These are phyloP conservation scores for Dermatemys mawii DNA, from an alignment of 2,113 vertebrate species.

Conservation along the genomic window DNA sequence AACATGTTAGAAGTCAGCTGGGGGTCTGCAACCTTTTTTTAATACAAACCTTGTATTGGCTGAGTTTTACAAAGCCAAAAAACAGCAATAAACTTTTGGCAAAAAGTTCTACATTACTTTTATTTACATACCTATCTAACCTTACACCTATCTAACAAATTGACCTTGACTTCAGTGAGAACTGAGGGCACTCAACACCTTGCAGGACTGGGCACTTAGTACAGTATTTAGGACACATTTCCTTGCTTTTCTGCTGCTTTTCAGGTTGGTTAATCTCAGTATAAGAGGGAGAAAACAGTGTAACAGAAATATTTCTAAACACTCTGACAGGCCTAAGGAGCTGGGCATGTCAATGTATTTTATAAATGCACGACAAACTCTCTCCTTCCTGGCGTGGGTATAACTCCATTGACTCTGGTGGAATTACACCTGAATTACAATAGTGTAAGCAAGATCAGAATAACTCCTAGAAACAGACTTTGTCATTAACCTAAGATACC, in stretches of 20 bases:
- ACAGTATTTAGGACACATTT: neutral
- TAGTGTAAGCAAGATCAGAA: neutral
- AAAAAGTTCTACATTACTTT: neutral
- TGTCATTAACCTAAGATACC: neutral
- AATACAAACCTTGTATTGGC: neutral
- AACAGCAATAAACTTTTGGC: neutral
- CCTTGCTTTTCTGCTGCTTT: neutral
- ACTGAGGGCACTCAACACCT: neutral
- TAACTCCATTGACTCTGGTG: neutral
- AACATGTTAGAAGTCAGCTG: neutral
- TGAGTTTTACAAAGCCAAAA: neutral
- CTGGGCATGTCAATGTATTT: neutral
- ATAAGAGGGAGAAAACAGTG: neutral
- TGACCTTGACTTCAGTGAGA: neutral
- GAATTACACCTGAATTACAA: neutral
- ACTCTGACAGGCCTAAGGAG: neutral
- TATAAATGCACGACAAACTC: neutral
- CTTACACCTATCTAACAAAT: no score
- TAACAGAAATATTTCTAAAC: neutral
- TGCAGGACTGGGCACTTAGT: neutral
- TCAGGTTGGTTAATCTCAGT: neutral
- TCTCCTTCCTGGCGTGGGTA: neutral
- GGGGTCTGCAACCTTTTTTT: neutral
- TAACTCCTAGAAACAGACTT: neutral
- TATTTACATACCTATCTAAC: neutral